Percentiles rank a stretch among this genome's conserved stretches.
These are phyloP conservation scores for Sminthurinus aureus DNA, from an alignment of 2,888 invertebrate genomes.

Conservation along the genomic window DNA sequence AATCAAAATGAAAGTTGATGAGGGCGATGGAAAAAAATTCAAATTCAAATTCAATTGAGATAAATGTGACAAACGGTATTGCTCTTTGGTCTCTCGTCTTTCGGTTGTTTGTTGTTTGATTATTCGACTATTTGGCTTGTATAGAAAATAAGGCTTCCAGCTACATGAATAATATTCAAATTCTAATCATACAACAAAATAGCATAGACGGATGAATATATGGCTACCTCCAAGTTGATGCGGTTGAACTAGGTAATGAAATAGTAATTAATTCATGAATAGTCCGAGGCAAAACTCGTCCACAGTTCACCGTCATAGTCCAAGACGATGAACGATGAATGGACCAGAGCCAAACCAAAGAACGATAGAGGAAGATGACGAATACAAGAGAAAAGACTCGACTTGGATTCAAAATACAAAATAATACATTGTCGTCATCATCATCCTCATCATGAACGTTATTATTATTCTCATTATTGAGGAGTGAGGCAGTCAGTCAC, in stretches of 20 bases:
- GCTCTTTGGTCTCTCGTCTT: neutral
- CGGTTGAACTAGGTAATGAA: constrained; percentile 15
- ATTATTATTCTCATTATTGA: too few species aligned
- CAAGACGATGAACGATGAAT: too few species aligned
- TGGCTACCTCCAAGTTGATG: constrained; percentile 12
- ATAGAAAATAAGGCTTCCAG: neutral
- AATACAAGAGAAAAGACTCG: too few species aligned
- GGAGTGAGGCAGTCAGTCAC: neutral
- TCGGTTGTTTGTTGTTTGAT: neutral
- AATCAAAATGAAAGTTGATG: neutral
- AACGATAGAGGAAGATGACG: neutral
- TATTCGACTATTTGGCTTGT: too few species aligned
- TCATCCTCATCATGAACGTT: too few species aligned
- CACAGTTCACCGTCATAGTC: too few species aligned
- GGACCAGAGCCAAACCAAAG: too few species aligned
- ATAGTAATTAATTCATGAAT: constrained; percentile 15
- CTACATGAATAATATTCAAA: neutral
- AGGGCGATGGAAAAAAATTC: neutral
- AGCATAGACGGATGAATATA: neutral
- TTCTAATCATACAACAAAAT: neutral
- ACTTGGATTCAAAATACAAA: too few species aligned
- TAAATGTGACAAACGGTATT: constrained; percentile 7
- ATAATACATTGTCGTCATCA: too few species aligned
- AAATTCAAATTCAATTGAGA: neutral
- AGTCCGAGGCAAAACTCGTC: constrained; percentile 8